Percentiles rank a stretch among this genome's conserved stretches.
Evolutionary conservation across 2,797 vertebrate species (phyloP).

Genomic region (Pseudomugil tenellus): DNA sequence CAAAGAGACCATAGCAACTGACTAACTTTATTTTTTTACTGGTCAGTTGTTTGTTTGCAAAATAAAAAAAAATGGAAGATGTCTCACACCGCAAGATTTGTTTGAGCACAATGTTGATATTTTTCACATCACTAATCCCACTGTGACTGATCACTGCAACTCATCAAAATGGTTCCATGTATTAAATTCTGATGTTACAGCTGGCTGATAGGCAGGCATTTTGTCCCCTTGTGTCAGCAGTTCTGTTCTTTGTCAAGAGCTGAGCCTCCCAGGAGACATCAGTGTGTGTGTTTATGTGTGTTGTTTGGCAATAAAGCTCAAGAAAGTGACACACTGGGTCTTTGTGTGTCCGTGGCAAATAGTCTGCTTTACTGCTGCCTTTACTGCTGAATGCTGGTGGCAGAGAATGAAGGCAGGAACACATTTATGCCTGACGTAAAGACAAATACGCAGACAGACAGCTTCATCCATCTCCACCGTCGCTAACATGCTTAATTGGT

Average conservation of each 20-base stretch:
- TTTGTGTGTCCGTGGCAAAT: neutral
- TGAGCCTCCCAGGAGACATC: constrained; percentile 2
- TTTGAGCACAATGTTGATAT: neutral
- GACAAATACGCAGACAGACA: too few relatives aligned
- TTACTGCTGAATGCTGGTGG: too few relatives aligned
- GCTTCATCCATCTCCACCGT: too few relatives aligned
- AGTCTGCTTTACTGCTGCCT: too few relatives aligned
- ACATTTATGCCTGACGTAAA: too few relatives aligned
- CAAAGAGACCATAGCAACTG: constrained; percentile 6
- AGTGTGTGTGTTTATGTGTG: neutral
- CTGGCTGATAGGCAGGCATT: neutral
- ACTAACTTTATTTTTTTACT: neutral
- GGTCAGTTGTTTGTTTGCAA: neutral
- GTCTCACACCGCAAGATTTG: neutral
- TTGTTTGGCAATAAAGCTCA: neutral
- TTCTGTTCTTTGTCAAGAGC: constrained; percentile 12
- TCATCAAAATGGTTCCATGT: neutral
- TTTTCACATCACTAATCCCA: neutral
- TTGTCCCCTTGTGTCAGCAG: constrained; percentile 5
- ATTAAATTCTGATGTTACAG: neutral
- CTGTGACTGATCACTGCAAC: constrained; percentile 1
- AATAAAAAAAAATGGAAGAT: neutral
- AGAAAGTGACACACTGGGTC: constrained; percentile 1
- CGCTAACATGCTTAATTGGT: too few relatives aligned
- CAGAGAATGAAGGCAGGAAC: too few relatives aligned